Conservation (phyloP, 2,113 vertebrate genomes). For the Ptilonorhynchus violaceus region DNA sequence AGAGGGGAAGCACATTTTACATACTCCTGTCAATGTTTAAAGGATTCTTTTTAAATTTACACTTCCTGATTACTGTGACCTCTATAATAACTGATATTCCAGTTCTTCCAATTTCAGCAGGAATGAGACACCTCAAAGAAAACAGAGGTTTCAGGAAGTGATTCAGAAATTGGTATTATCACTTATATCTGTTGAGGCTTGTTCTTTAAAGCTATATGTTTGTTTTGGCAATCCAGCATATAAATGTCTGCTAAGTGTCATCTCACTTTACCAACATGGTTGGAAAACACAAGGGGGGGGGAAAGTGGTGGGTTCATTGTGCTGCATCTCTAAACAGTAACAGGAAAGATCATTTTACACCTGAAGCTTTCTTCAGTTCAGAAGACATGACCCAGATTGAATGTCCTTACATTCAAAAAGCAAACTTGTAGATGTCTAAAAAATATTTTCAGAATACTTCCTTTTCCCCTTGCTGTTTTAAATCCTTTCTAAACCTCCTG, state of each 20-base stretch:
- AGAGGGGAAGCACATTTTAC: background rate
- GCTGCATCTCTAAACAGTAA: background rate
- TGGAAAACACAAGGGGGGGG: background rate
- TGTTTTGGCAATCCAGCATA: background rate
- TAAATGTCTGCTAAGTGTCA: background rate
- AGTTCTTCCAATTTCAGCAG: background rate
- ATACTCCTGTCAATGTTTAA: background rate
- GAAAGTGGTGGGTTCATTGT: background rate
- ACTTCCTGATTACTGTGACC: background rate
- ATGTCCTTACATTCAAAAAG: background rate
- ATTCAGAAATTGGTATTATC: constrained; percentile 5
- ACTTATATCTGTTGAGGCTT: constrained; percentile 10
- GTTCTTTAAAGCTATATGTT: background rate
- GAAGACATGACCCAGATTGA: background rate
- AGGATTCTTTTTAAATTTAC: background rate
- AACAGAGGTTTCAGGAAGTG: background rate
- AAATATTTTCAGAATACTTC: background rate
- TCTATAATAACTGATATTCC: background rate
- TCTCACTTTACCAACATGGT: background rate
- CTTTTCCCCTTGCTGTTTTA: background rate
- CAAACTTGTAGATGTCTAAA: background rate
- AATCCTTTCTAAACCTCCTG: background rate
- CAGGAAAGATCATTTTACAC: background rate
- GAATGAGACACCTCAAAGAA: background rate
- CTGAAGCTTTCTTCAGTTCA: background rate